These are phyloP conservation scores for Acleris cristana DNA, from an alignment of 2,888 invertebrate species.

Conservation along the genomic window DNA sequence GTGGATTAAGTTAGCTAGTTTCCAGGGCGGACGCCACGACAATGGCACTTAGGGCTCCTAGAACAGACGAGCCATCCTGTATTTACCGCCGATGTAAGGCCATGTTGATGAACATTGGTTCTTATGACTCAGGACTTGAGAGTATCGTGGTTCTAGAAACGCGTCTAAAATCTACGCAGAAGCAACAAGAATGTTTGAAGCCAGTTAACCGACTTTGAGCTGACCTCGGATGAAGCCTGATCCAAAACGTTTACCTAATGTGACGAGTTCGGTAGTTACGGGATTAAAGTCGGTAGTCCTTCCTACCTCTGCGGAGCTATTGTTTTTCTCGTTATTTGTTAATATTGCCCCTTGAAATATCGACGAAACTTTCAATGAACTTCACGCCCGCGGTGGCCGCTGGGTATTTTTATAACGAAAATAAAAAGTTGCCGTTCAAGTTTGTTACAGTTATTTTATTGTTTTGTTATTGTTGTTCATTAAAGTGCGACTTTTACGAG, in stretches of 20 bases:
- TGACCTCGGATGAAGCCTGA: conserved; percentile 49
- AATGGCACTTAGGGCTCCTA: conserved; percentile 69
- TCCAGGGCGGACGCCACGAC: conserved; percentile 65
- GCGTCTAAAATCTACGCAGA: conserved; percentile 10
- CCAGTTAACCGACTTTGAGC: conserved; percentile 63
- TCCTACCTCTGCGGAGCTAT: conserved; percentile 17
- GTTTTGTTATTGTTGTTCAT: conserved; percentile 27
- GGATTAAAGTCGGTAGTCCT: conserved; percentile 45
- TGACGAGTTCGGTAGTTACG: conserved; percentile 60
- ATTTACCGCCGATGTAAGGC: conserved; percentile 40
- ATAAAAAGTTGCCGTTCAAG: conserved; percentile 31
- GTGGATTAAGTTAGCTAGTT: conserved; percentile 62
- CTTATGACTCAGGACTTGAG: conserved; percentile 36
- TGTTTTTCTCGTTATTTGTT: conserved; percentile 26
- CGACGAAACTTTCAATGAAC: conserved; percentile 17
- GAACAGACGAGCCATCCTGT: conserved; percentile 51
- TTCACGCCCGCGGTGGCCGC: conserved; percentile 16
- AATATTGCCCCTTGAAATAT: conserved; percentile 22
- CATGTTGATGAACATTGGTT: conserved; percentile 37
- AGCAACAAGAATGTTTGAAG: too few species aligned
- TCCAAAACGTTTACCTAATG: conserved; percentile 39
- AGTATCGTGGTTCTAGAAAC: conserved; percentile 13
- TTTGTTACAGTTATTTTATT: conserved; percentile 31
- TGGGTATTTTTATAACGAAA: conserved; percentile 31
- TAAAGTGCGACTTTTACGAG: conserved; percentile 9